A percentile compares a stretch with the other conserved stretches of the same genome.
Conservation (phyloP, 1,140 invertebrate species). For the Ostrea denselamellosa region DNA sequence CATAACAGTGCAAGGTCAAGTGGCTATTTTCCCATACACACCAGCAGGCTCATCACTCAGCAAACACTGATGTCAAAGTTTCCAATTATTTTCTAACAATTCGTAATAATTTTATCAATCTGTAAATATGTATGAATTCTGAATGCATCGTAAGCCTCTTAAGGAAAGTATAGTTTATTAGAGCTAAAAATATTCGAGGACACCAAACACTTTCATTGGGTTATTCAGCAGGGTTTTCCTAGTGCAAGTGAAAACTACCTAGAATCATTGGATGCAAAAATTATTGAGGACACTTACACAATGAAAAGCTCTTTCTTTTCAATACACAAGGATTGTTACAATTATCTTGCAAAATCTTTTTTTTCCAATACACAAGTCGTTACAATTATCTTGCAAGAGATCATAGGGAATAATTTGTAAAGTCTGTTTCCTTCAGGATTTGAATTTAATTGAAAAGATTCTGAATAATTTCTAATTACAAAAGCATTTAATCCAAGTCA, state of each 20-base stretch:
- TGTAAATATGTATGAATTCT: background rate
- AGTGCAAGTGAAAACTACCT: background rate
- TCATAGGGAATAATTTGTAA: background rate
- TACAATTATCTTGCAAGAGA: background rate
- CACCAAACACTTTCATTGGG: background rate
- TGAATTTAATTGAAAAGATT: no score
- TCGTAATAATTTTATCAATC: background rate
- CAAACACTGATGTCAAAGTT: background rate
- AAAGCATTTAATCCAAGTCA: no score
- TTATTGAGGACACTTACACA: background rate
- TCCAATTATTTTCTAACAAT: no score
- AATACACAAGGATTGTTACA: background rate
- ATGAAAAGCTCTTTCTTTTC: background rate
- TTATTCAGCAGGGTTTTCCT: background rate
- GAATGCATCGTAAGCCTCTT: background rate
- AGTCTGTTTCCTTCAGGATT: background rate
- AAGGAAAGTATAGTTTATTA: background rate
- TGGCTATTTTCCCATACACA: background rate
- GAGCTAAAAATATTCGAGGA: background rate
- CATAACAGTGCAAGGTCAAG: conserved; percentile 2
- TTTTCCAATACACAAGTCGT: no score
- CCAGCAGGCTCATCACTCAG: background rate
- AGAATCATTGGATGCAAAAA: background rate
- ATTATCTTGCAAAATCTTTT: background rate
- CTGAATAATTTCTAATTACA: no score